Evolutionary conservation across 2,797 vertebrate species (phyloP).

Genomic region (Eremophila alpestris): DNA sequence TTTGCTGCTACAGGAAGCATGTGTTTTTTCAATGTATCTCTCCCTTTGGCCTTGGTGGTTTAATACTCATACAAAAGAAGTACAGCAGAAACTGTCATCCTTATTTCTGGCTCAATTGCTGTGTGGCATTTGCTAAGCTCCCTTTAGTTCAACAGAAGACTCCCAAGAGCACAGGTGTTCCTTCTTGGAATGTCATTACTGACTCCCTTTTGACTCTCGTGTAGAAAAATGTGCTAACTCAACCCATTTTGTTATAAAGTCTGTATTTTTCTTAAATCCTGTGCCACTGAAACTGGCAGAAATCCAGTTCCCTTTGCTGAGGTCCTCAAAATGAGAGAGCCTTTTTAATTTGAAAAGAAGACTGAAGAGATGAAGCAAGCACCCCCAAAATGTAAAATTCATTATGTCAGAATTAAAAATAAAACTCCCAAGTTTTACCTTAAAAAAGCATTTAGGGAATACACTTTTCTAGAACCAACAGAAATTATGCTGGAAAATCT

Average conservation of each 20-base stretch:
- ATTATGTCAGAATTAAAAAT: not conserved
- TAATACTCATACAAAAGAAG: not conserved
- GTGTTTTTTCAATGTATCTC: not conserved
- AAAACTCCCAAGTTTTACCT: not conserved
- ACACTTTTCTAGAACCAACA: not conserved
- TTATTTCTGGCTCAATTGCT: not conserved
- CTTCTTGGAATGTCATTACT: not conserved
- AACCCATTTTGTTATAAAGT: not conserved
- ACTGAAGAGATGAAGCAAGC: not conserved
- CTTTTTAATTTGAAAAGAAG: not conserved
- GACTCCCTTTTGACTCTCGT: not conserved
- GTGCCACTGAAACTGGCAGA: not conserved
- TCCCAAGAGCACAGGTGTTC: not conserved
- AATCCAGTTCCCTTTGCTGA: not conserved
- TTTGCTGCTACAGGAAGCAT: not conserved
- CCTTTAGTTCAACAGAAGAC: not conserved
- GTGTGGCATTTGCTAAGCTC: not conserved
- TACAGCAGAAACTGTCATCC: not conserved
- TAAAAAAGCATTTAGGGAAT: not conserved
- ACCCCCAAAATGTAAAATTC: not conserved
- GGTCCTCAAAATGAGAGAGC: not conserved
- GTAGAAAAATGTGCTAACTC: not conserved
- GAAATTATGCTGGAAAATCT: not conserved
- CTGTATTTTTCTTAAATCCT: not conserved
- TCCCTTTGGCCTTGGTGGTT: not conserved